phyloP scores from a whole-genome alignment of 1,140 invertebrate genomes.

The Drosophila gunungcola region DNA sequence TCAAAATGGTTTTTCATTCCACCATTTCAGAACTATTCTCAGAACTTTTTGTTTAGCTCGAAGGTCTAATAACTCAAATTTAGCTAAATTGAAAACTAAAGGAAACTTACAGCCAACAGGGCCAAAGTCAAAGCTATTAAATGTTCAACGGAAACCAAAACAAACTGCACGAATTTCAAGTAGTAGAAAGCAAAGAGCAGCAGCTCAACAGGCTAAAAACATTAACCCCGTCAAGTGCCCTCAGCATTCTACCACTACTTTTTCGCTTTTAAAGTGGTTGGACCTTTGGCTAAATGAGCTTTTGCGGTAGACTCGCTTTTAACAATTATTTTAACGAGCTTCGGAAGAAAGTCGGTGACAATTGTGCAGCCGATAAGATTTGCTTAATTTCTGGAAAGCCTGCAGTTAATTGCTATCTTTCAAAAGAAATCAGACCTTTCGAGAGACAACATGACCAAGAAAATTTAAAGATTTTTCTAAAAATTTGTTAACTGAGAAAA shows the following conservation, averaged over 20 bases:
- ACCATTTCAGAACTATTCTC: no score
- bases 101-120: background rate
- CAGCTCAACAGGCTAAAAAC: constrained; percentile 26
- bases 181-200: constrained; percentile 26
- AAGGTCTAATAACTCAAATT: no score
- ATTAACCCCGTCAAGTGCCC: constrained; percentile 58
- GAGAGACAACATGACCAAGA: background rate
- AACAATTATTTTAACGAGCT: constrained; percentile 8
- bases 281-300: constrained; percentile 28
- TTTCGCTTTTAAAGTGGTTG: constrained; percentile 12
- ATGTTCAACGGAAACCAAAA: constrained; percentile 29
- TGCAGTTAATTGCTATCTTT: background rate
- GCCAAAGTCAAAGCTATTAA: constrained; percentile 24
- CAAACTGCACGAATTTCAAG: constrained; percentile 35
- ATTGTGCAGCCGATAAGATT: constrained; percentile 14
- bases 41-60: no score
- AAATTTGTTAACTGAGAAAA: no score
- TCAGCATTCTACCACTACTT: constrained; percentile 3
- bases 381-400: background rate
- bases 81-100: no score
- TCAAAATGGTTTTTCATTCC: no score
- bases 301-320: constrained; percentile 14
- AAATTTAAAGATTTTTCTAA: no score
- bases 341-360: constrained; percentile 24
- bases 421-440: background rate